These are phyloP conservation scores for Pangasius mekongensis DNA, from an alignment of 2,797 vertebrate species.

Conservation along the genomic window DNA sequence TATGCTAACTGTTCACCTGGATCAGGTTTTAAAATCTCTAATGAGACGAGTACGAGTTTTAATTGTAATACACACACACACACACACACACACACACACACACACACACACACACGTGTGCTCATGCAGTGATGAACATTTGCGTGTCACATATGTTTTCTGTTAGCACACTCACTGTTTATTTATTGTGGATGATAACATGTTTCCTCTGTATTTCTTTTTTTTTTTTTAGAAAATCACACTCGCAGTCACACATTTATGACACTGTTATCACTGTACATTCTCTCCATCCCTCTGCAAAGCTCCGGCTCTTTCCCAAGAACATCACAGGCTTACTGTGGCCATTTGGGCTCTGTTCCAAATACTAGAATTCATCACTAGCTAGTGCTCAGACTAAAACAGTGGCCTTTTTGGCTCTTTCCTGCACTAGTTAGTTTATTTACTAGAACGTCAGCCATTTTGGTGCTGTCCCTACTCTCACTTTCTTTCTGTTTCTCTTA, in stretches of 20 bases:
- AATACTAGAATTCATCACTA: background rate
- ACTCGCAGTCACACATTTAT: conserved; percentile 21
- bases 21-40: too few relatives aligned
- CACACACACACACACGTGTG: too few relatives aligned
- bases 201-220: background rate
- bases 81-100: too few relatives aligned
- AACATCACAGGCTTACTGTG: background rate
- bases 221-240: background rate
- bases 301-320: background rate
- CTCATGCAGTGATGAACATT: background rate
- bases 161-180: background rate
- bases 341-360: background rate
- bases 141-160: conserved; percentile 1
- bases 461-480: background rate
- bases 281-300: background rate
- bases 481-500: background rate
- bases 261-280: conserved; percentile 3
- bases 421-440: background rate
- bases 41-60: background rate
- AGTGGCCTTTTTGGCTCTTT: background rate
- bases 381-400: background rate
- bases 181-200: background rate
- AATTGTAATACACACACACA: background rate
- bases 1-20: background rate
- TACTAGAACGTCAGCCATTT: background rate